Evolutionary conservation across 1,140 invertebrate genomes (phyloP), one percentile per base, ranked within the genome.

Genomic region (Aphaenogaster ashmeadi): DNA sequence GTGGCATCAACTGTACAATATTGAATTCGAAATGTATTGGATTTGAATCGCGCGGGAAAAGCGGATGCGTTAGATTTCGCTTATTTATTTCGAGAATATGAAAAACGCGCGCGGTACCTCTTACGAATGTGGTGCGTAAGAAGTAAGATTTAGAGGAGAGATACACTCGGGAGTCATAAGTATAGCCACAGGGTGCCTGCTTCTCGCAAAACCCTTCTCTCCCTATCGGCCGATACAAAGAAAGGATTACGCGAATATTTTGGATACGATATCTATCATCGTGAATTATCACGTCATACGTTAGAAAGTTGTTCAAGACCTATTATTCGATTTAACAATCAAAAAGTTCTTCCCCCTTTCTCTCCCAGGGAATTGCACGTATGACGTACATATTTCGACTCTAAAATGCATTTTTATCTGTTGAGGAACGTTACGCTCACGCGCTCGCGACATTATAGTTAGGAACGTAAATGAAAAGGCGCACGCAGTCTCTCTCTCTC

Each of bases 241-340:
- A 93, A 92, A 92, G 93, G 92, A 94, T 93, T 93, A 92, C 92
- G 62, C 87, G 91, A 81, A 89, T 90, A 92, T 92, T 69, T 92
- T 87, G 88, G 84, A 91, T 92, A 90, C 81, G 86, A 58, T 90
- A 93, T 93, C 88, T 89, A 90, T 88, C 88, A 89, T 90, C 85
- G 89, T 93, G 92, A 94, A 92, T 94, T 94, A 94, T 94, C 92
- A 91, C 93, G 81, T 87, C 88, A 88, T 92, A 90, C 74, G 86
- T 94, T 91, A 86, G 80, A 85, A 91, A 89, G 71, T 85, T 88
- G 67, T 58, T 67, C 52, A 85, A 88, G 87, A 90, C 83, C 91
- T 91, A 93, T 92, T 92, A 91, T 91, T 62, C 89, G 89, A 91
- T 91, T 92, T 92, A 88, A 86, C 36, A 71, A 44, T 62, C 64